These are phyloP conservation scores for Platyscapa corneri DNA, from an alignment of 1,140 invertebrate genomes.

Conservation along the genomic window DNA sequence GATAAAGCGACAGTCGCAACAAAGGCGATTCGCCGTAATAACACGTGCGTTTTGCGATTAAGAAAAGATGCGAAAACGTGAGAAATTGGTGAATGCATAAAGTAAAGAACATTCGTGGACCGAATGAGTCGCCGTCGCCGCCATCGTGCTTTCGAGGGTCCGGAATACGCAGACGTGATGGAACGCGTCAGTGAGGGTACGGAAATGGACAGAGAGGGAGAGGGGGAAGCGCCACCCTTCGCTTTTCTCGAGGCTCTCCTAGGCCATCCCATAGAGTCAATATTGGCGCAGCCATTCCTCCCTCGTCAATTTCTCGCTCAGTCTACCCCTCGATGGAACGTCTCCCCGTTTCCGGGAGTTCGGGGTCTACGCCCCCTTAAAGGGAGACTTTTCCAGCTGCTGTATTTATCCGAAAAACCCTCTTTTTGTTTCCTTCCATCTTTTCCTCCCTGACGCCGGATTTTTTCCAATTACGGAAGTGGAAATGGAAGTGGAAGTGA, in stretches of 20 bases:
- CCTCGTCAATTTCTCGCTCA: conserved; percentile 33
- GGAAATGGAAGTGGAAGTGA: background rate
- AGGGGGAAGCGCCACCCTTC: conserved; percentile 59
- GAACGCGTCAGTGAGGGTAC: background rate
- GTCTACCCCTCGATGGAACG: background rate
- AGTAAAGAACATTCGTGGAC: background rate
- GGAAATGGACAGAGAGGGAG: conserved; percentile 19
- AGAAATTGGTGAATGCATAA: too few relatives aligned
- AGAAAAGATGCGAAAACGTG: too few relatives aligned
- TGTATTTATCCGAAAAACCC: background rate
- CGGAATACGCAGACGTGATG: background rate
- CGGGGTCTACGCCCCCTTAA: conserved; percentile 5
- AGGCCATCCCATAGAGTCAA: conserved; percentile 61
- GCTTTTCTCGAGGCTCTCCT: conserved; percentile 39
- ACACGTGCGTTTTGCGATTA: too few relatives aligned
- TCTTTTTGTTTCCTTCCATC: background rate
- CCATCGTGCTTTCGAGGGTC: background rate
- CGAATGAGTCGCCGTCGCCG: background rate
- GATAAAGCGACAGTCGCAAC: too few relatives aligned
- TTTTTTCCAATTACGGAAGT: background rate
- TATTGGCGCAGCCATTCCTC: conserved; percentile 66
- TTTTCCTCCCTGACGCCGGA: background rate
- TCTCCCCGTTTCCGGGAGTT: conserved; percentile 29
- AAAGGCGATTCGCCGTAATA: too few relatives aligned
- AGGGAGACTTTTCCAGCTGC: conserved; percentile 14